phyloP scores from a whole-genome alignment of 2,888 invertebrate species.

The Ecdyonurus torrentis region DNA sequence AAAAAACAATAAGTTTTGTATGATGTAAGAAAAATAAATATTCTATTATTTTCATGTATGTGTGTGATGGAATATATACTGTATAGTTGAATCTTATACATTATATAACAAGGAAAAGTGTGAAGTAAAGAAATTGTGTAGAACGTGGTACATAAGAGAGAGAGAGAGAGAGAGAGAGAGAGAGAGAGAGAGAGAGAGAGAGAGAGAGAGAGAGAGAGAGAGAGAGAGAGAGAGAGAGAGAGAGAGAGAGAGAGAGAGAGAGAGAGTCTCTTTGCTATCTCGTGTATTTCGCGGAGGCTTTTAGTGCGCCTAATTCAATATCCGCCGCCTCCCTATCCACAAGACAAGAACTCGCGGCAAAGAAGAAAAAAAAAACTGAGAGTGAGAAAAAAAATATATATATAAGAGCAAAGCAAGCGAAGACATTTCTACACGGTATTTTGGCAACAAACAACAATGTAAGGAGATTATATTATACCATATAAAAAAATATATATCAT shows the following conservation, averaged over 20 bases:
- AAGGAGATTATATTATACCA: too few species aligned
- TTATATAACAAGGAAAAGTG: too few species aligned
- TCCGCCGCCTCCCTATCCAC: not conserved
- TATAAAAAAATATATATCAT: too few species aligned
- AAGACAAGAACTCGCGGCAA: not conserved
- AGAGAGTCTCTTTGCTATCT: not conserved
- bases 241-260: not conserved
- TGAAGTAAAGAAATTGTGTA: too few species aligned
- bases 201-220: too few species aligned
- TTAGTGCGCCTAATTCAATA: not conserved
- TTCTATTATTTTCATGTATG: too few species aligned
- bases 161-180: too few species aligned
- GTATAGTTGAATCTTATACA: not conserved
- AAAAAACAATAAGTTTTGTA: not conserved
- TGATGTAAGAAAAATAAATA: not conserved
- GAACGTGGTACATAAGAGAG: too few species aligned
- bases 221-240: too few species aligned
- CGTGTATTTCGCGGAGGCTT: not conserved
- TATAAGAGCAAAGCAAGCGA: not conserved
- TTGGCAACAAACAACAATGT: not conserved
- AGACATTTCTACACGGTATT: not conserved
- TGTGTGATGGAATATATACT: not conserved
- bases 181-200: too few species aligned
- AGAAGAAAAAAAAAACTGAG: not conserved
- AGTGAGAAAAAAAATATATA: not conserved